Base-by-base conservation (phyloP, 1,140 invertebrate species). In the Heliconius congener region DNA sequence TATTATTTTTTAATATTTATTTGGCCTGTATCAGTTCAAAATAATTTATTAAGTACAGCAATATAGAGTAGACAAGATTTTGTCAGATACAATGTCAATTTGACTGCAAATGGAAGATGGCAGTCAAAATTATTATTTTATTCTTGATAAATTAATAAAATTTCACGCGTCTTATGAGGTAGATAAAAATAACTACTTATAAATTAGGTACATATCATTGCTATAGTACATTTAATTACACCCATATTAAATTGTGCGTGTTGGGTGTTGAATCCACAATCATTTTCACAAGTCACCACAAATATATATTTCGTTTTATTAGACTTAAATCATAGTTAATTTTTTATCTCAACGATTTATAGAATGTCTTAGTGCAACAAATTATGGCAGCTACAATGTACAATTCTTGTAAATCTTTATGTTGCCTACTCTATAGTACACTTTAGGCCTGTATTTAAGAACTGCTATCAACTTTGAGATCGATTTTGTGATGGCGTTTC, bases 1-100 rank as follows among this genome's bases (percentile, higher is more conserved):
- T 77, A 70, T 81, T 81, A 57, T n/a, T 73, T 74, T 79, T 50
- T 71, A 74, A 77, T 73, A 73, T 74, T 77, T 84, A 79, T 88
- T 87, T 89, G 84, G 84, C 85, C 83, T 87, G 84, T 79, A 83
- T 87, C 88, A 86, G 82, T 86, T 84, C 85, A 75, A 79, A 82
- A 73, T 78, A 73, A 71, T 23, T 76, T 66, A 66, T 66, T 66
- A 30, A 27, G 13, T 27, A 66, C 23, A 23, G 60, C 60, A 66
- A 30, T 66, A 66, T 66, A 66, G 60, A 66, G 60, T 66, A 66
- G 60, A 66, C 23, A 66, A 66, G 0, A 27, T 27, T 66, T 66
- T 66, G 60, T 37, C 46, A 74, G 27, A 52, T 30, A 52, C 13
- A 19, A 46, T 34, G 50, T 73, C 72, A 74, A 0, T 74, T 74